A percentile compares a stretch with the other conserved stretches of the same genome.
Conservation (phyloP, 2,113 vertebrate genomes). For the Lampris incognitus region DNA sequence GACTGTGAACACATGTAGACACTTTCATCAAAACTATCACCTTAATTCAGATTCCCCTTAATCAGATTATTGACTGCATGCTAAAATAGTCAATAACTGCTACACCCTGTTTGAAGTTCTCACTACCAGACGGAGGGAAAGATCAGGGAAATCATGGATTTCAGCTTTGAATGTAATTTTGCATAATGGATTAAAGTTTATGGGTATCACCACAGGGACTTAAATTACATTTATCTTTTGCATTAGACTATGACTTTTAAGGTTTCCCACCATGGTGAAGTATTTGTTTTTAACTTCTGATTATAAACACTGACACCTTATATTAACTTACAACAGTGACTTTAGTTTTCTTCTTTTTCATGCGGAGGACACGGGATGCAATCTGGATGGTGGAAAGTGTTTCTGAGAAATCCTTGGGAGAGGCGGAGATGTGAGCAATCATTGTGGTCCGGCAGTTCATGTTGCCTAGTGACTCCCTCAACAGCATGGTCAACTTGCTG, state of each 20-base stretch:
- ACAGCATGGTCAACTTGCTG: constrained; percentile 99
- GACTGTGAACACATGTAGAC: no score
- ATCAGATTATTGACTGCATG: no score
- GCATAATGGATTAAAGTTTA: neutral
- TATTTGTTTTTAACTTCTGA: neutral
- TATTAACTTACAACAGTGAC: constrained; percentile 83
- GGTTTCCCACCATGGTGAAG: neutral
- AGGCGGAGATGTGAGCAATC: constrained; percentile 97
- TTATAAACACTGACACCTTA: constrained; percentile 14
- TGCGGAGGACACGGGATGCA: constrained; percentile 93
- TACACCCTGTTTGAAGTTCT: no score
- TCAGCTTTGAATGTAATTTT: neutral
- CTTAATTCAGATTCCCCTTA: no score
- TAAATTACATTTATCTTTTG: neutral
- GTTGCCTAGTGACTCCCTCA: constrained; percentile 97
- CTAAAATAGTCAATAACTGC: no score
- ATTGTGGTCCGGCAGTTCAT: constrained; percentile 99
- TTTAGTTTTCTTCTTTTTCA: constrained; percentile 99
- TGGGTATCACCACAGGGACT: constrained; percentile 3
- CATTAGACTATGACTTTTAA: neutral
- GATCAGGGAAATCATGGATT: no score
- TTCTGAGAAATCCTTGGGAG: constrained; percentile 91
- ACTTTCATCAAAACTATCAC: no score
- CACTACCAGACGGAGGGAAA: no score
- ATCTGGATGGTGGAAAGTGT: constrained; percentile 98